Evolutionary conservation across 2,888 invertebrate genomes (phyloP).

Genomic region (Perizoma flavofasciatum): DNA sequence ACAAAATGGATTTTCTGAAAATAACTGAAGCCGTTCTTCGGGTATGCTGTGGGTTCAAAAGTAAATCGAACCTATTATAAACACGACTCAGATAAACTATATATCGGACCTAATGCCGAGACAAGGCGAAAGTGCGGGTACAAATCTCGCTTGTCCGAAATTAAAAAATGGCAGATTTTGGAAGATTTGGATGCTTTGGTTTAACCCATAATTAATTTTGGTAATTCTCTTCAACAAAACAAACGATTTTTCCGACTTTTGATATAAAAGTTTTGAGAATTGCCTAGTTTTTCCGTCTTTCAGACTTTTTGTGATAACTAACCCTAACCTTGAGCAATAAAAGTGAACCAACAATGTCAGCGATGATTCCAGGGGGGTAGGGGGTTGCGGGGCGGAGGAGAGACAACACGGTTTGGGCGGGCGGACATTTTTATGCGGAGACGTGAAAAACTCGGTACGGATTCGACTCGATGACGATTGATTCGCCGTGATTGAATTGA

Average conservation of each 20-base stretch:
- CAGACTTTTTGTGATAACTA: constrained; percentile 18
- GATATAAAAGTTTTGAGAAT: neutral
- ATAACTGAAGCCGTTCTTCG: too few species aligned
- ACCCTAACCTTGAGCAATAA: constrained; percentile 70
- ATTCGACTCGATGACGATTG: constrained; percentile 66
- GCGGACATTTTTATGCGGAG: constrained; percentile 71
- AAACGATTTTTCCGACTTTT: too few species aligned
- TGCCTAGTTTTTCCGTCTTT: neutral
- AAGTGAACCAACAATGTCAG: constrained; percentile 76
- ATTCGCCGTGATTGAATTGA: constrained; percentile 59
- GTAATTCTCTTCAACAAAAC: too few species aligned
- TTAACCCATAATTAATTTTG: too few species aligned
- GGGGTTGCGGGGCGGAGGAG: constrained; percentile 41
- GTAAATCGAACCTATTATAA: too few species aligned
- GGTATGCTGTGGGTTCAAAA: too few species aligned
- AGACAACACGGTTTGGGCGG: constrained; percentile 79
- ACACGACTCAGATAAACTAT: too few species aligned
- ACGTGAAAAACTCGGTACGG: constrained; percentile 62
- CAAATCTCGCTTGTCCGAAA: too few species aligned
- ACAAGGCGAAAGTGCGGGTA: too few species aligned
- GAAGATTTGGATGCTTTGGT: too few species aligned
- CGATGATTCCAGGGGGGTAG: constrained; percentile 63
- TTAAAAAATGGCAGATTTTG: too few species aligned
- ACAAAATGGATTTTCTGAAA: neutral
- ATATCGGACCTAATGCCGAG: too few species aligned